Conservation (phyloP, 1,140 invertebrate species). For the Manduca sexta region DNA sequence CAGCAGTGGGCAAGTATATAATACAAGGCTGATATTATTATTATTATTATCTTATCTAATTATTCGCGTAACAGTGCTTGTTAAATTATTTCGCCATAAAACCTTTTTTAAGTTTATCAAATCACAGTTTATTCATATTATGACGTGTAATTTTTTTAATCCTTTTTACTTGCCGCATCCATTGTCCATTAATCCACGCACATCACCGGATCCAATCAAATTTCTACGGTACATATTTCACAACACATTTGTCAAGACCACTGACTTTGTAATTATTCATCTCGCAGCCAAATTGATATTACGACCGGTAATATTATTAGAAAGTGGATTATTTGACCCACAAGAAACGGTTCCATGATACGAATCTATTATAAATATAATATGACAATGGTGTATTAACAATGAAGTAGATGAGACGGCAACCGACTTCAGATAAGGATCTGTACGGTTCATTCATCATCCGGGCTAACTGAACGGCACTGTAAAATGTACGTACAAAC, state of each 20-base stretch:
- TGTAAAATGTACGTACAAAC: conserved; percentile 25
- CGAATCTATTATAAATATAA: conserved; percentile 52
- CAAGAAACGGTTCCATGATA: conserved; percentile 36
- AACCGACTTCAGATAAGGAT: conserved; percentile 29
- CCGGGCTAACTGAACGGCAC: conserved; percentile 3
- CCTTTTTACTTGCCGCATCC: not conserved
- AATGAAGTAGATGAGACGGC: conserved; percentile 29
- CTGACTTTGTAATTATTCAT: conserved; percentile 53
- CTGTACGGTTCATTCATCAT: conserved; percentile 50
- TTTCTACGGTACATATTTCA: conserved; percentile 56
- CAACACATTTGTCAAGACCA: conserved; percentile 58
- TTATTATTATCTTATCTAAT: too few species aligned
- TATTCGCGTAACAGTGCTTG: too few species aligned
- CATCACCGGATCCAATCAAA: conserved; percentile 46
- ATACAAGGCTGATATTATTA: too few species aligned
- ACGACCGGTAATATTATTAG: conserved; percentile 47
- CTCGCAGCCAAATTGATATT: conserved; percentile 54
- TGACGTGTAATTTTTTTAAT: too few species aligned
- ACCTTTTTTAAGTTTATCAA: too few species aligned
- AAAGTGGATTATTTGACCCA: conserved; percentile 41
- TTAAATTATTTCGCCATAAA: too few species aligned
- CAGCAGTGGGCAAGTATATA: too few species aligned
- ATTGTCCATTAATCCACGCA: not conserved
- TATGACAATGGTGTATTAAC: conserved; percentile 52
- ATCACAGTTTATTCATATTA: too few species aligned